A percentile compares a stretch with the other conserved stretches of the same genome.
These are phyloP conservation scores for Notarius quadriscutis DNA, from an alignment of 2,113 vertebrate species.

Conservation along the genomic window DNA sequence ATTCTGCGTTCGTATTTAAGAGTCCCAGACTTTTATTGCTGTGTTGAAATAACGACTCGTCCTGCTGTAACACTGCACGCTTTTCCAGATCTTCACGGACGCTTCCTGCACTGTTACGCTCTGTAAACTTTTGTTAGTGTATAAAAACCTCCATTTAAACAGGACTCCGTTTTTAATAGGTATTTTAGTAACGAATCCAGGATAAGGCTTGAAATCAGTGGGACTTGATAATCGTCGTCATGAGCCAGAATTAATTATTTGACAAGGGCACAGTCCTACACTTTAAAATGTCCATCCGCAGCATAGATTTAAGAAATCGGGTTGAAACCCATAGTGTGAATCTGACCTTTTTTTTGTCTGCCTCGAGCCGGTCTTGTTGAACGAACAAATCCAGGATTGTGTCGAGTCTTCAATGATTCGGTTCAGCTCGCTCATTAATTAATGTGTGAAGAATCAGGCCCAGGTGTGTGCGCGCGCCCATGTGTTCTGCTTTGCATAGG, in stretches of 20 bases:
- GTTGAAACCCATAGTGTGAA: not conserved
- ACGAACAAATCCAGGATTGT: not conserved
- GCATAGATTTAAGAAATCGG: not conserved
- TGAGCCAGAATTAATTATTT: not conserved
- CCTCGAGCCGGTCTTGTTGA: not conserved
- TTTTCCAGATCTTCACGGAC: not conserved
- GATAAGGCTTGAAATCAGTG: not conserved
- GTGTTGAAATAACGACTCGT: not conserved
- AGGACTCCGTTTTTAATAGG: not conserved
- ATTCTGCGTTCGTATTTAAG: not conserved
- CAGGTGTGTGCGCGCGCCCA: not conserved
- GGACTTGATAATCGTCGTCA: not conserved
- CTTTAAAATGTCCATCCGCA: not conserved
- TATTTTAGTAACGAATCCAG: not conserved
- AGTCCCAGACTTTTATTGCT: not conserved
- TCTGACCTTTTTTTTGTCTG: not conserved
- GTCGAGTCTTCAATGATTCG: not conserved
- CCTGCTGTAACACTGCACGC: not conserved
- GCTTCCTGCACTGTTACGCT: too few species aligned
- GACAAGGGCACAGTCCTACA: not conserved
- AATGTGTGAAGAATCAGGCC: not conserved
- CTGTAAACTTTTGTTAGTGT: not conserved
- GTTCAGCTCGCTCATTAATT: not conserved
- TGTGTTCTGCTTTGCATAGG: not conserved
- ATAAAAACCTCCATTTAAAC: not conserved